Conservation (phyloP, 2,113 vertebrate genomes). For the Coturnix japonica region DNA sequence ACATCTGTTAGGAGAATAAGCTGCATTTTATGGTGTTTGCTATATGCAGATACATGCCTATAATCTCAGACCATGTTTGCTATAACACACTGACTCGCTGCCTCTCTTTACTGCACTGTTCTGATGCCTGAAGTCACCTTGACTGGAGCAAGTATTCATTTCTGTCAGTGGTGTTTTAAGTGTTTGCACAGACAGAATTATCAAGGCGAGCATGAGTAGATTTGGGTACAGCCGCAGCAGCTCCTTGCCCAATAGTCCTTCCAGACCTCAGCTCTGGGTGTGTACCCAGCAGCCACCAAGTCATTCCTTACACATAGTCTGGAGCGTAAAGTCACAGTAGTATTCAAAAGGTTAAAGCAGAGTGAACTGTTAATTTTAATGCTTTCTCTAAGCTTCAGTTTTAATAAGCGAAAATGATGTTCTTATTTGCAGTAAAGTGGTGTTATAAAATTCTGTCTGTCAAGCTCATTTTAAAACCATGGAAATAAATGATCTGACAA, state of each 20-base stretch:
- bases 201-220: not conserved
- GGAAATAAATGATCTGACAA: slow-evolving; percentile 90
- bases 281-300: fast-evolving
- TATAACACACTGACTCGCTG: not conserved
- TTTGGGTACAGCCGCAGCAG: not conserved
- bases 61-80: slow-evolving; percentile 31
- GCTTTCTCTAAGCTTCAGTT: slow-evolving; percentile 87
- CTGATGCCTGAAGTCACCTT: slow-evolving; percentile 18
- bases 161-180: slow-evolving; percentile 6
- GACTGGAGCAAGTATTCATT: slow-evolving; percentile 36
- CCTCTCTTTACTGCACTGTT: not conserved
- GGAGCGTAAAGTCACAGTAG: slow-evolving; percentile 74
- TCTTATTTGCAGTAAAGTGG: slow-evolving; percentile 88
- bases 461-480: slow-evolving; percentile 87
- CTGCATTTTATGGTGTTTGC: slow-evolving; percentile 24
- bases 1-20: slow-evolving; percentile 33
- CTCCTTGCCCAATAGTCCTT: not conserved
- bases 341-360: slow-evolving; percentile 84
- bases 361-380: slow-evolving; percentile 87
- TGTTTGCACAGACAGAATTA: slow-evolving; percentile 18
- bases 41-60: slow-evolving; percentile 24
- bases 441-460: slow-evolving; percentile 89
- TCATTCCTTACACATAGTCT: slow-evolving; percentile 60
- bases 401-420: slow-evolving; percentile 89
- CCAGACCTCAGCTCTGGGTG: not conserved